A percentile compares a stretch with the other conserved stretches of the same genome.
phyloP scores from a whole-genome alignment of 2,888 invertebrate species.

The Drosophila quinaria region DNA sequence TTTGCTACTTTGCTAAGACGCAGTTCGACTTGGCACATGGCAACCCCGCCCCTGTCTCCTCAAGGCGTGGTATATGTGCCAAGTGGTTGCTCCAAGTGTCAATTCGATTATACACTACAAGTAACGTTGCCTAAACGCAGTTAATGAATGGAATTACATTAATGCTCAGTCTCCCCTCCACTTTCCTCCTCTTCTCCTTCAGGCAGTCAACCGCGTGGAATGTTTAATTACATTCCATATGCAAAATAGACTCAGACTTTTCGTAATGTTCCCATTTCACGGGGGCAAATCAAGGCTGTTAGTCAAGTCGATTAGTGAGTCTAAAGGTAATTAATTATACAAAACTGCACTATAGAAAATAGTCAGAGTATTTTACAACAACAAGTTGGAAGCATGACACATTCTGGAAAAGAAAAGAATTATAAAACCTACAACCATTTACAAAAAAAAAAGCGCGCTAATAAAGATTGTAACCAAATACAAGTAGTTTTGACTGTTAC shows the following conservation, averaged over 20 bases:
- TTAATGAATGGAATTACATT: slow-evolving; percentile 75
- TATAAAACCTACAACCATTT: slow-evolving; percentile 1
- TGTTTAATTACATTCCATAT: slow-evolving; percentile 36
- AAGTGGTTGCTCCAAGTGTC: slow-evolving; percentile 69
- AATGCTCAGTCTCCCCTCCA: background rate
- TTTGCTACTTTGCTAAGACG: slow-evolving; percentile 52
- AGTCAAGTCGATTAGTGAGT: background rate
- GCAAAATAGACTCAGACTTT: slow-evolving; percentile 28
- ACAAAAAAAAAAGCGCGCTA: background rate
- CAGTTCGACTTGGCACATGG: slow-evolving; percentile 48
- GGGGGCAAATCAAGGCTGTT: slow-evolving; percentile 19
- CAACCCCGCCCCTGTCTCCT: background rate
- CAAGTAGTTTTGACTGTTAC: background rate
- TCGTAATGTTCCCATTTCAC: background rate
- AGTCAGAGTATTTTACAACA: slow-evolving; percentile 6
- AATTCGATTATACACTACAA: slow-evolving; percentile 71
- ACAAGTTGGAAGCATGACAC: background rate
- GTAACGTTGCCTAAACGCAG: slow-evolving; percentile 49
- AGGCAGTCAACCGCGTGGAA: background rate
- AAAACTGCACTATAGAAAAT: background rate
- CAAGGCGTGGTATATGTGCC: slow-evolving; percentile 1
- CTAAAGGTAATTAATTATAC: slow-evolving; percentile 6
- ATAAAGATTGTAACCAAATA: slow-evolving; percentile 12
- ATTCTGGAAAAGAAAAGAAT: background rate
- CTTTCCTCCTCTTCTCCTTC: background rate